Evolutionary conservation across 2,113 vertebrate genomes (phyloP).

Genomic region (Perca flavescens): DNA sequence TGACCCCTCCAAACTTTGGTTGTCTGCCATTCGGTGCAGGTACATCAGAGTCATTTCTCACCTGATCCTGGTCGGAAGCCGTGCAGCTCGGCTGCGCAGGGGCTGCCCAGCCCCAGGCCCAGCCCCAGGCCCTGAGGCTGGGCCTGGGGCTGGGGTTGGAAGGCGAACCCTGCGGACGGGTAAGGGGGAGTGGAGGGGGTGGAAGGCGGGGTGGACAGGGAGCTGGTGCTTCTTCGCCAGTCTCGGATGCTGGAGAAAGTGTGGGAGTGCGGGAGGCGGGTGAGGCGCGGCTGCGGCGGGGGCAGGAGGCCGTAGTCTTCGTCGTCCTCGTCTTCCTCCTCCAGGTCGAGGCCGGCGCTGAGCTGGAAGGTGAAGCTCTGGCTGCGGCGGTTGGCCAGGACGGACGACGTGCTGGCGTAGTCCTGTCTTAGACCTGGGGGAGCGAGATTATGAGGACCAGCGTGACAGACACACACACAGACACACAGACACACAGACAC

Average conservation of each 20-base stretch:
- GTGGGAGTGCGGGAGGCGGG: conserved; percentile 91
- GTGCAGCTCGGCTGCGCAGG: conserved; percentile 84
- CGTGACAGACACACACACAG: conserved; percentile 9
- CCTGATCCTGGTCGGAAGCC: conserved; percentile 88
- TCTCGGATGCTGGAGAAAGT: conserved; percentile 94
- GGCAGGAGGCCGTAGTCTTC: conserved; percentile 92
- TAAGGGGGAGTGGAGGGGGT: conserved; percentile 78
- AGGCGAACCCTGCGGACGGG: conserved; percentile 85
- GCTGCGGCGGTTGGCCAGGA: conserved; percentile 87
- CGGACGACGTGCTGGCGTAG: conserved; percentile 89
- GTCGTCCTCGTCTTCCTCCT: conserved; percentile 90
- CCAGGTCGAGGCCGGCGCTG: conserved; percentile 85
- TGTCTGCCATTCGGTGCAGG: background rate
- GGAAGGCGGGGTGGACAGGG: conserved; percentile 78
- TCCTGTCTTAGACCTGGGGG: conserved; percentile 93
- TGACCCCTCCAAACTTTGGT: too few species aligned
- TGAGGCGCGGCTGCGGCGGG: conserved; percentile 90
- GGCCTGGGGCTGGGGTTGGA: conserved; percentile 82
- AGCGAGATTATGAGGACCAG: conserved; percentile 54
- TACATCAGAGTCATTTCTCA: conserved; percentile 61
- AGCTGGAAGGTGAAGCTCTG: conserved; percentile 87
- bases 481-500: conserved; percentile 23
- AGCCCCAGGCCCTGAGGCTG: conserved; percentile 48
- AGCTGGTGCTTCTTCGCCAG: conserved; percentile 87
- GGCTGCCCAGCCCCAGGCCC: conserved; percentile 61